Evolutionary conservation across 2,888 invertebrate species (phyloP).

Genomic region (Synergus laeviventris): DNA sequence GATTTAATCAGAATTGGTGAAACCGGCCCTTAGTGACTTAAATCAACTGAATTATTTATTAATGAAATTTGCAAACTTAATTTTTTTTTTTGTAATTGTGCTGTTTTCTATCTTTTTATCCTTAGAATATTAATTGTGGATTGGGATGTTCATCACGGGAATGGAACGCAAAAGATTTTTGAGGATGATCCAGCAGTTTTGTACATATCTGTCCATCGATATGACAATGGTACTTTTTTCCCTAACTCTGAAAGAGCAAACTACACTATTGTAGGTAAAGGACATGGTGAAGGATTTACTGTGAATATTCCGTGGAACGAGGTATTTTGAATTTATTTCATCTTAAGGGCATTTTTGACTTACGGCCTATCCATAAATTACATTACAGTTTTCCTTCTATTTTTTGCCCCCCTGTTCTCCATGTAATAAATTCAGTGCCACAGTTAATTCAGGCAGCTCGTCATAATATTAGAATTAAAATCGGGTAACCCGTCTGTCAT

Average conservation of each 20-base stretch:
- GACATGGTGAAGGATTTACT: slow-evolving; percentile 86
- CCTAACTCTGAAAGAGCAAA: slow-evolving; percentile 83
- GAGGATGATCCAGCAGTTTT: slow-evolving; percentile 86
- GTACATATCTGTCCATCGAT: slow-evolving; percentile 95
- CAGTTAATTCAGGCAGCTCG: too few relatives aligned
- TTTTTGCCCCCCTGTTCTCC: too few relatives aligned
- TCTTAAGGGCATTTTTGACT: neutral
- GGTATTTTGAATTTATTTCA: slow-evolving; percentile 72
- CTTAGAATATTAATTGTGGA: slow-evolving; percentile 87
- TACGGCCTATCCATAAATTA: too few relatives aligned
- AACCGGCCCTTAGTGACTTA: too few relatives aligned
- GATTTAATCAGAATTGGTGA: too few relatives aligned
- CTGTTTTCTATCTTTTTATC: slow-evolving; percentile 34
- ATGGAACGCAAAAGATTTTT: slow-evolving; percentile 91
- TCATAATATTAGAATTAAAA: too few relatives aligned
- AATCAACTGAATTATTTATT: too few relatives aligned
- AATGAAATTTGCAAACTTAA: too few relatives aligned
- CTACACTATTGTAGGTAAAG: slow-evolving; percentile 80
- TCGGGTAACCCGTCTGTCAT: too few relatives aligned
- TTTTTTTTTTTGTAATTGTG: too few relatives aligned
- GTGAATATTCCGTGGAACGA: slow-evolving; percentile 96
- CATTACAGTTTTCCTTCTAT: too few relatives aligned
- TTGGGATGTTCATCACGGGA: slow-evolving; percentile 98
- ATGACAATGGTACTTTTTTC: slow-evolving; percentile 92
- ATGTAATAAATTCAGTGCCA: too few relatives aligned